Evolutionary conservation across 1,140 invertebrate species (phyloP), one percentile per base, ranked within the genome.

Genomic region (Drosophila carrolli): DNA sequence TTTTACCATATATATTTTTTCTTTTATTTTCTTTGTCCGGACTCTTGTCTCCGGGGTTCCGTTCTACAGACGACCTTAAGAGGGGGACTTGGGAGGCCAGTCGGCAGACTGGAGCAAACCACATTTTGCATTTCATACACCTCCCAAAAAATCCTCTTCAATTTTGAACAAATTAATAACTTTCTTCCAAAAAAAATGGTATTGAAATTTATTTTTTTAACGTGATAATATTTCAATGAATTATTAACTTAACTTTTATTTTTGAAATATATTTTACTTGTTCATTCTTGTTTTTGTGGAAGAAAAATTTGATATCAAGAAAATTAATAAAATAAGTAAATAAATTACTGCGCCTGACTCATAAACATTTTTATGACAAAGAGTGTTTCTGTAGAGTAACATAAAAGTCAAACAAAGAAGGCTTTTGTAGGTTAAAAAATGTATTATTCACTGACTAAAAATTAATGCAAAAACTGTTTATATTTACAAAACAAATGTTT

Each of bases 1-100:
- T 55, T 32, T 14, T 23, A 10, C 46, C 6, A 13, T 38, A 43
- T 9, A 1, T 44, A 5, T 10, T 51, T 16, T n/a, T 19, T 74
- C 43, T 47, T 67, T 60, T 29, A 11, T 61, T 46, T 58, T 57
- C 19, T 37, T 70, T 54, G 43, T 35, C 38, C 50, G 55, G 35
- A 51, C 44, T 83, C 44, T 63, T 59, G 68, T 61, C 57, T 65
- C 59, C 50, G 57, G 78, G 67, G 75, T 86, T 86, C 83, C 83
- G 83, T 86, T 86, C 84, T 83, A 88, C 83, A 86, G 83, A 86
- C 83, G 83, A 86, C 83, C 83, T 86, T 88, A 83, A 86, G 79
- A 61, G 79, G 82, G 83, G 75, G 23, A 37, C 62, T 16, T 35
- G 71, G 40, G 35, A 60, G 37, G 68, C 14, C 14, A 82, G 70